Conservation (phyloP, 2,113 vertebrate genomes). For the Spea multiplicata region DNA sequence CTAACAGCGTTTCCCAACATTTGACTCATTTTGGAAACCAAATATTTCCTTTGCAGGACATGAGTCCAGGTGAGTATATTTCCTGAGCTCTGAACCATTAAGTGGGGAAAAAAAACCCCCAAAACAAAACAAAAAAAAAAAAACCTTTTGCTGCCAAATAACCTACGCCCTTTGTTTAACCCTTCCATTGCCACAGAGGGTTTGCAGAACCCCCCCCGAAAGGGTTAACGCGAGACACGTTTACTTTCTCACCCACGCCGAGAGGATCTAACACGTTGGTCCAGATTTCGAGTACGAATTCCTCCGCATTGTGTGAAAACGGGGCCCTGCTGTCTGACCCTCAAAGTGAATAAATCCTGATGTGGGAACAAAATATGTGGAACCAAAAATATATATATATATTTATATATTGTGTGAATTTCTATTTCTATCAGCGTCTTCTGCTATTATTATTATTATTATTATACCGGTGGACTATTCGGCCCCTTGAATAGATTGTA, state of each 20-base stretch:
- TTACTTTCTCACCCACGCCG: conserved; percentile 29
- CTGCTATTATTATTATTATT: conserved; percentile 31
- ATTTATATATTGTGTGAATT: conserved; percentile 44
- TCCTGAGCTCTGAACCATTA: neutral
- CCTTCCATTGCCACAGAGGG: neutral
- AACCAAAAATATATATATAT: neutral
- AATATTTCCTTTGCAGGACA: conserved; percentile 23
- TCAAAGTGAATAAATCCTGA: conserved; percentile 9
- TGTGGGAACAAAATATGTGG: conserved; percentile 13
- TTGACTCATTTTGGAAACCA: conserved; percentile 9
- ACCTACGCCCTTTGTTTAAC: neutral
- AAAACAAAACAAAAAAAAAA: too few species aligned
- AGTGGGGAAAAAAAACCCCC: neutral
- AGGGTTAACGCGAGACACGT: conserved; percentile 6
- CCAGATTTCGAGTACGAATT: conserved; percentile 28
- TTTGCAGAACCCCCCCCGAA: neutral
- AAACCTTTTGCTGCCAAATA: neutral
- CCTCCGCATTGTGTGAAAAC: conserved; percentile 25
- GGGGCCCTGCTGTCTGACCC: conserved; percentile 2
- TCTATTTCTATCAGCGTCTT: too few species aligned
- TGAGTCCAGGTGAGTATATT: conserved; percentile 24
- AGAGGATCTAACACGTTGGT: conserved; percentile 34
- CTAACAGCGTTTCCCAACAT: neutral
- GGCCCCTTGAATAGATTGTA: too few species aligned
- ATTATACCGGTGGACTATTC: too few species aligned